These are phyloP conservation scores for Lampropteryx suffumata DNA, from an alignment of 2,888 invertebrate species.

Conservation along the genomic window DNA sequence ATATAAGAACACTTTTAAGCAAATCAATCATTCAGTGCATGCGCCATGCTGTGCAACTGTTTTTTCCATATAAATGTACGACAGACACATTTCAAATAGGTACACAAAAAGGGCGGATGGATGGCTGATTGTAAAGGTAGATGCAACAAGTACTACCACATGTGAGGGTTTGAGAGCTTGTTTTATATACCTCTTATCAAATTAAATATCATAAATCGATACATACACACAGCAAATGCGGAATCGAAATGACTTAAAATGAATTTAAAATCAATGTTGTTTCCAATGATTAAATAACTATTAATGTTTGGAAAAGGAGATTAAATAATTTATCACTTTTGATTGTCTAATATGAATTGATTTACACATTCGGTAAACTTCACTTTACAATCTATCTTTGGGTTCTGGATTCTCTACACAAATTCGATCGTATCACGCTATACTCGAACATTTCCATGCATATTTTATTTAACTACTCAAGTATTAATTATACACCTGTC, in stretches of 20 bases:
- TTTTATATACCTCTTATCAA: no score
- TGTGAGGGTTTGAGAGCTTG: constrained; percentile 23
- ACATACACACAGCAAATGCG: no score
- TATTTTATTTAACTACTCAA: constrained; percentile 20
- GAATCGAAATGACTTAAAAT: no score
- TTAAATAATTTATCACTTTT: no score
- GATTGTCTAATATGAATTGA: no score
- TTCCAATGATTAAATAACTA: no score
- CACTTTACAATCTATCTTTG: not conserved
- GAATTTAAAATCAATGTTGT: no score
- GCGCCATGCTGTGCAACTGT: constrained; percentile 20
- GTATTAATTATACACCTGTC: constrained; percentile 27
- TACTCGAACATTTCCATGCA: constrained; percentile 13
- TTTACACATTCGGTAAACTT: no score
- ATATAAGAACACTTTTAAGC: constrained; percentile 27
- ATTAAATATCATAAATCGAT: no score
- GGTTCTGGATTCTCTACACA: not conserved
- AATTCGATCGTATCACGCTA: not conserved
- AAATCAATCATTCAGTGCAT: constrained; percentile 31
- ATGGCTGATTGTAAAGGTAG: constrained; percentile 23
- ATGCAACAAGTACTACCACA: constrained; percentile 35
- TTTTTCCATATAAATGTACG: constrained; percentile 16
- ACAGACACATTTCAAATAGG: constrained; percentile 28
- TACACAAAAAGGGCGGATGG: constrained; percentile 33
- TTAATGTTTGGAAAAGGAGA: no score